Evolutionary conservation across 2,113 vertebrate species (phyloP), one percentile per base, ranked within the genome.

Genomic region (Eurystomus gularis): DNA sequence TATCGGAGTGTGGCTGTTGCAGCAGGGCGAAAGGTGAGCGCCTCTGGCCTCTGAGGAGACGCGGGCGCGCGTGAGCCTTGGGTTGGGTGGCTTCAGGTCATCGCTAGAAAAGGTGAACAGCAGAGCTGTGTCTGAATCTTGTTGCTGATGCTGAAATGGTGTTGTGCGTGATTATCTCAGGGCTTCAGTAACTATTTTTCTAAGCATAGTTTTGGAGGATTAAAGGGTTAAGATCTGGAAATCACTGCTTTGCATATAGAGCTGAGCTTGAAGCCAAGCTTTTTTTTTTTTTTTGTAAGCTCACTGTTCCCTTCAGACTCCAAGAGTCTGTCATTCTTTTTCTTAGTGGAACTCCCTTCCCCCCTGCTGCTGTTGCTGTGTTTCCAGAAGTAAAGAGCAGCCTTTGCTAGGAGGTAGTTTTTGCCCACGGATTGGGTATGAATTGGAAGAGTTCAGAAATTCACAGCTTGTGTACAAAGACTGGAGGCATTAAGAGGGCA

Each of bases 21-120:
- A 60, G 4, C 3, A 23, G 88, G 85, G 94, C 88, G n/a, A 39
- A 28, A 92, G 86, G 92, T 93, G 88, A 94, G 46, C 5, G 0
- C 9, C 0, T 6, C 46, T 19, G 64, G 58, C 20, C 64, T 37
- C 33, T 6, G 46, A 46, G 76, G 37, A 6, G 7, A 5, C n/a
- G n/a, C 5, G 0, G 7, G 6, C n/a, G n/a, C 5, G 0, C 0
- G 0, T 2, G 21, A 28, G 68, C 17, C 72, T 75, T 11, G 51
- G 11, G 24, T 66, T 28, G 46, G n/a, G 23, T 44, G 37, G 20
- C 26, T 33, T 51, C 40, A 4, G 15, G 2, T 26, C 11, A 2
- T 5, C 0, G 0, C 12, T 10, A 44, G 40, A 3, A 52, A 62
- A 52, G 82, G 54, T 54, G 25, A 15, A 10, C 1, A 5, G 58